Percentiles rank a stretch among this genome's conserved stretches.
These are phyloP conservation scores for Chaetodon trifasciatus DNA, from an alignment of 2,797 vertebrate species.

Conservation along the genomic window DNA sequence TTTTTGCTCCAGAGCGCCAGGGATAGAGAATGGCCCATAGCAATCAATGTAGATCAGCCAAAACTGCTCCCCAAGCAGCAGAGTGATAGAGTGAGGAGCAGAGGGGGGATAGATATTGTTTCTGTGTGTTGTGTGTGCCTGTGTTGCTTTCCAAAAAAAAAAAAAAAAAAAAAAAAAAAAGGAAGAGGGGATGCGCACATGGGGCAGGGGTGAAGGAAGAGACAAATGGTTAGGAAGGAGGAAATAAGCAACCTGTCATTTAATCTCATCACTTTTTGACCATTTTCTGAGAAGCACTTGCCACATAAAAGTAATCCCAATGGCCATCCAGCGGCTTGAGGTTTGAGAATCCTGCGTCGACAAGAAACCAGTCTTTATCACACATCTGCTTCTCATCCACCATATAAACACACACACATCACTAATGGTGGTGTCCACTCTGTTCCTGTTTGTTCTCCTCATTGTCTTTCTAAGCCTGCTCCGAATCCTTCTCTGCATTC, in stretches of 20 bases:
- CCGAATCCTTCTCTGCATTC: conserved; percentile 55
- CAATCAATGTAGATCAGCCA: conserved; percentile 84
- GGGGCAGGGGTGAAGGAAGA: conserved; percentile 20
- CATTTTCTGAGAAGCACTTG: conserved; percentile 31
- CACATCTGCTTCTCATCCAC: not conserved
- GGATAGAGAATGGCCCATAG: conserved; percentile 77
- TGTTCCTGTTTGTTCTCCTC: conserved; percentile 32
- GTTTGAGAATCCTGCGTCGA: conserved; percentile 26
- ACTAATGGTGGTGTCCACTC: conserved; percentile 31
- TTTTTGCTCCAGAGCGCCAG: conserved; percentile 42
- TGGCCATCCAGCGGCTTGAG: conserved; percentile 10
- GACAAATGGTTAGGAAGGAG: conserved; percentile 33
- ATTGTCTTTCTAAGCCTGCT: conserved; percentile 48
- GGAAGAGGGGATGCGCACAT: conserved; percentile 17
- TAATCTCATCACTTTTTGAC: conserved; percentile 44
- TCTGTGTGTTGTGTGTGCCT: conserved; percentile 29
- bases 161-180: conserved; percentile 21
- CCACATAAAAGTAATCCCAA: conserved; percentile 25
- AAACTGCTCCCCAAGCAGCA: conserved; percentile 72
- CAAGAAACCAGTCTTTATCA: conserved; percentile 35
- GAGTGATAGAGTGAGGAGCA: conserved; percentile 67
- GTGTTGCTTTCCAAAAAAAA: conserved; percentile 47
- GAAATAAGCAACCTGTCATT: conserved; percentile 57
- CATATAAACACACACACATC: not conserved
- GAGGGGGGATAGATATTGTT: conserved; percentile 57